Conservation (phyloP, 2,113 vertebrate genomes). For the Nipponia nippon region DNA sequence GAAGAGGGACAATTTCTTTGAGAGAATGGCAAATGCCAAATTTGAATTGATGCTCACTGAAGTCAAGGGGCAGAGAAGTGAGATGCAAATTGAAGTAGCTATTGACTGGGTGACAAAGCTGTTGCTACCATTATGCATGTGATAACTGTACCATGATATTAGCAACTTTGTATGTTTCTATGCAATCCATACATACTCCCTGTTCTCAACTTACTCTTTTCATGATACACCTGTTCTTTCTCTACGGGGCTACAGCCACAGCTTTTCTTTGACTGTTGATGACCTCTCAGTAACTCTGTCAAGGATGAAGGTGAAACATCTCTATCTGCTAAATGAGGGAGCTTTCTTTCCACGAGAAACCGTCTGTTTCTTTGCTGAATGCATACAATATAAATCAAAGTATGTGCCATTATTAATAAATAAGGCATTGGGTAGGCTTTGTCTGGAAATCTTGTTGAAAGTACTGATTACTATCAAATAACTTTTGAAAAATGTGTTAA, state of each 20-base stretch:
- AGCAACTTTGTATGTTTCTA: not conserved
- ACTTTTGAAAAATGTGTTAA: conserved; percentile 52
- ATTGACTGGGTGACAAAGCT: not conserved
- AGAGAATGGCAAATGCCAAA: not conserved
- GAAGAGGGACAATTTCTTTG: not conserved
- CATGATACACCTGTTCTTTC: not conserved
- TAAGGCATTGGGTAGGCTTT: conserved; percentile 49
- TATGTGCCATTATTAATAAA: conserved; percentile 57
- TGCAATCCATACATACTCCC: not conserved
- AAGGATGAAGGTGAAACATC: conserved; percentile 32
- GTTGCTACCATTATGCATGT: rapidly evolving
- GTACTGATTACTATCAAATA: conserved; percentile 37
- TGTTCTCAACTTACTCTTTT: not conserved
- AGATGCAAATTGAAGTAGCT: not conserved
- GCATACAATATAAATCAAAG: conserved; percentile 74
- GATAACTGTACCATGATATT: not conserved
- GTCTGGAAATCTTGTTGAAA: conserved; percentile 59
- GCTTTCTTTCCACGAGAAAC: not conserved
- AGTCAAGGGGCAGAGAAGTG: not conserved
- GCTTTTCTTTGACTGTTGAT: not conserved
- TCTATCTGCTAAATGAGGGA: conserved; percentile 35
- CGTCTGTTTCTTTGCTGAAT: conserved; percentile 13
- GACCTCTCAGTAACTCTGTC: not conserved
- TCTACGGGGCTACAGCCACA: not conserved
- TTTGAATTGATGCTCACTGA: not conserved